Percentiles rank a stretch among this genome's conserved stretches.
Conservation (phyloP, 2,113 vertebrate species). For the Nesogale talazaci region DNA sequence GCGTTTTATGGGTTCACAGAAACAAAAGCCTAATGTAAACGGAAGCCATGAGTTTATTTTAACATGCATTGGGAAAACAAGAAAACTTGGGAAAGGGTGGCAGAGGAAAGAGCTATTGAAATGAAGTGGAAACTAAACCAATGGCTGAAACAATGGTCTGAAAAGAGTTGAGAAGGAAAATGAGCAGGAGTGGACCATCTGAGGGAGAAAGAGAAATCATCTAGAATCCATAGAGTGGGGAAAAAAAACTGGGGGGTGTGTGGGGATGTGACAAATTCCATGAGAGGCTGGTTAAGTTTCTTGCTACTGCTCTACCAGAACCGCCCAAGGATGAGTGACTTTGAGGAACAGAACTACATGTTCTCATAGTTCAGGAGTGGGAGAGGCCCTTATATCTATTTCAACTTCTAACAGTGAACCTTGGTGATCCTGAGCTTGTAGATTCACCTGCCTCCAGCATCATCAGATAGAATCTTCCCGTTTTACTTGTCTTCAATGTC, state of each 20-base stretch:
- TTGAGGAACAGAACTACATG: background rate
- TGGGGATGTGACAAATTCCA: background rate
- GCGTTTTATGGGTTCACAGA: background rate
- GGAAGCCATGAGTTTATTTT: background rate
- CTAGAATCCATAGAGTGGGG: background rate
- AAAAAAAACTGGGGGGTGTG: too few relatives aligned
- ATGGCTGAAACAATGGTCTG: background rate
- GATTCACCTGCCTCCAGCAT: background rate
- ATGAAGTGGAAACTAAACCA: constrained; percentile 1
- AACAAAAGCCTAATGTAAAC: background rate
- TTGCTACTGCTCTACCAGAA: background rate
- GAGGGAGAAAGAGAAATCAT: background rate
- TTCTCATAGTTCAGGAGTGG: background rate
- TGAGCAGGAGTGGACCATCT: background rate
- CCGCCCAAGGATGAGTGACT: too few relatives aligned
- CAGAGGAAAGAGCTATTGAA: background rate
- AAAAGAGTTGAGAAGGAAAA: background rate
- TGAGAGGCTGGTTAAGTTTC: too few relatives aligned
- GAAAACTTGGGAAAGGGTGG: background rate
- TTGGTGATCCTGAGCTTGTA: background rate
- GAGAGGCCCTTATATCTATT: background rate
- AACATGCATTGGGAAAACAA: background rate
- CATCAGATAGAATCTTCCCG: background rate
- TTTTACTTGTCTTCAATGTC: background rate
- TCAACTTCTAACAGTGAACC: background rate